Base-by-base conservation (phyloP, 1,140 invertebrate genomes). In the Microplitis demolitor region DNA sequence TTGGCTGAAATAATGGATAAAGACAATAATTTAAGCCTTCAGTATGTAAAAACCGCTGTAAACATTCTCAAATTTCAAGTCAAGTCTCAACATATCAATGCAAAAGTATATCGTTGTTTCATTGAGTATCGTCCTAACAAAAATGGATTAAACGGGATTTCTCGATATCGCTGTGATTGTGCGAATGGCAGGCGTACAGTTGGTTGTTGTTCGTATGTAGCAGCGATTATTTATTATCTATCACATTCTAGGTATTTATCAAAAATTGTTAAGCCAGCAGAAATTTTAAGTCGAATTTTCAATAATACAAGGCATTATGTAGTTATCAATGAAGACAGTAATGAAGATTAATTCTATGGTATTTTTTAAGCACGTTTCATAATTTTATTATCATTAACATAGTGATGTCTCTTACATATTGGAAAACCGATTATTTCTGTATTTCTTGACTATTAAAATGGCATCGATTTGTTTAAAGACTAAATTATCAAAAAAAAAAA, bases 1-100 rank as follows among this genome's bases (percentile, higher is more conserved):
- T 66, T 74, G 16, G 72, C 75, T 31, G 69, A 76, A 69, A 63
- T 76, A 51, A 63, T 71, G 64, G 61, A 74, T 14, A 60, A 74
- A 37, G 66, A 71, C 71, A 53, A 61, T 50, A 24, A 24, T 24
- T 24, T 24, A 24, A 24, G 24, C 24, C 24, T 24, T 24, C 24
- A 24, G 24, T 24, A 50, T 1, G 45, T 39, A 35, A 64, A 39
- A 37, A 4, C 13, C 8, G 37, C 11, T 63, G 31, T 51, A 16
- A 69, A 67, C 37, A 73, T 75, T 33, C 14, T 50, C 13, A 50
- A 72, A 70, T 37, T 69, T 54, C 58, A 56, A 45, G 73, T 77
- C 14, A 54, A n/a, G 54, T 77, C 69, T 16, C 39, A 69, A 31
- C 69, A 77, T 54, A 73, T 72, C 3, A 69, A 60, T 64, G 37